These are phyloP conservation scores for Trissolcus brochymenae DNA, from an alignment of 2,888 invertebrate species.

Conservation along the genomic window DNA sequence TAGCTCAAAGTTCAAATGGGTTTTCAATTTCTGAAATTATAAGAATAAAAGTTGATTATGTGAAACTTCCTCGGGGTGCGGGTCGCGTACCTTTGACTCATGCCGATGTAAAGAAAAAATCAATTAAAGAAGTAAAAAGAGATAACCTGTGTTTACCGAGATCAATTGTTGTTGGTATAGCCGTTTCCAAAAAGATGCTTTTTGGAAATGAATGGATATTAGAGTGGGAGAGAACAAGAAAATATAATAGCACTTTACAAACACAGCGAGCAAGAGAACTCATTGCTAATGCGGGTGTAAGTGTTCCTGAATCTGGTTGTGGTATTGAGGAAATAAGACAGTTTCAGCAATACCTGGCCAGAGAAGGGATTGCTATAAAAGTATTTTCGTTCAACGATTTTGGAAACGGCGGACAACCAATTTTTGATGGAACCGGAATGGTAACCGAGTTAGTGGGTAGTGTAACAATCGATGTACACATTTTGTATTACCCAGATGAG, in stretches of 20 bases:
- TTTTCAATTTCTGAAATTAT: no score
- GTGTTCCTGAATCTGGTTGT: not conserved
- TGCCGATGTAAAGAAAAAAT: not conserved
- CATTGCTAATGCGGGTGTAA: not conserved
- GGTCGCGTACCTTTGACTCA: not conserved
- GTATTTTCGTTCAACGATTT: not conserved
- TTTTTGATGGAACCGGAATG: not conserved
- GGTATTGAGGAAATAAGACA: not conserved
- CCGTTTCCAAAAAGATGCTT: not conserved
- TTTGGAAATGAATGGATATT: no score
- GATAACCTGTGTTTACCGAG: slow-evolving; percentile 11
- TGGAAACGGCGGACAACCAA: not conserved
- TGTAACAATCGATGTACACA: no score
- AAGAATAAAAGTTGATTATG: no score
- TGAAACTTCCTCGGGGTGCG: no score
- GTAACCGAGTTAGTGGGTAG: not conserved
- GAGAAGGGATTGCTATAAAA: not conserved
- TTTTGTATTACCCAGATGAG: not conserved
- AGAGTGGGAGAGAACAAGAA: no score
- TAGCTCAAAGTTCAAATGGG: no score
- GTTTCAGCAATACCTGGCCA: not conserved
- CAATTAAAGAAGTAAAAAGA: slow-evolving; percentile 1
- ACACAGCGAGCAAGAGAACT: not conserved
- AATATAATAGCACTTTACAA: not conserved
- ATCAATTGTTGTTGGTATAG: not conserved